These are phyloP conservation scores for Gortyna flavago DNA, from an alignment of 2,888 invertebrate species.

Conservation along the genomic window DNA sequence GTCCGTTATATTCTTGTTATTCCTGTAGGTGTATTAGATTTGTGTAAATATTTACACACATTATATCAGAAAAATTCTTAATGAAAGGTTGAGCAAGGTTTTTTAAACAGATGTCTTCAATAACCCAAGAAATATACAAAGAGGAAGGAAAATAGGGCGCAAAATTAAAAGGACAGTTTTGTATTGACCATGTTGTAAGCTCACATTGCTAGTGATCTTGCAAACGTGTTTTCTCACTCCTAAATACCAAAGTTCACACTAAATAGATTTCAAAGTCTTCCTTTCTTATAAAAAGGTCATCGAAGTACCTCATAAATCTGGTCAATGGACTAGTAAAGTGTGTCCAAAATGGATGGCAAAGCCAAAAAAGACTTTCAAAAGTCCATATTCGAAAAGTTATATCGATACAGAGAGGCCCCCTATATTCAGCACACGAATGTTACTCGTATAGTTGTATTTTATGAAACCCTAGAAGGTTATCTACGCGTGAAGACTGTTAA, in stretches of 20 bases:
- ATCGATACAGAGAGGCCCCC: conserved; percentile 1
- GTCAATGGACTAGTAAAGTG: background rate
- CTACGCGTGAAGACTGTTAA: conserved; percentile 29
- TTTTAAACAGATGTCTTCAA: background rate
- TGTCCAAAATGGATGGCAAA: background rate
- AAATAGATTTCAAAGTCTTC: background rate
- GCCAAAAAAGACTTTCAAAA: conserved; percentile 6
- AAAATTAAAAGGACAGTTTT: background rate
- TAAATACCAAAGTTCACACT: conserved; percentile 33
- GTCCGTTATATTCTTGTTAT: accelerated
- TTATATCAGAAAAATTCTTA: background rate
- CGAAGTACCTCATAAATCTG: background rate
- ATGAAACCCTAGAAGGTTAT: conserved; percentile 19
- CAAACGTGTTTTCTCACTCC: conserved; percentile 23
- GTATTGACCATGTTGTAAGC: background rate
- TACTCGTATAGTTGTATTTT: conserved; percentile 18
- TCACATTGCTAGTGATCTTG: conserved; percentile 12
- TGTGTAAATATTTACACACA: background rate
- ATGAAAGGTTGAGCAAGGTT: too few species aligned
- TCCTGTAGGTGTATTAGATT: background rate
- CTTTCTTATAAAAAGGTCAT: conserved; percentile 14
- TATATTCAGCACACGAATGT: conserved; percentile 26
- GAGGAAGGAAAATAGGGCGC: background rate
- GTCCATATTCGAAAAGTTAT: background rate
- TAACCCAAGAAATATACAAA: background rate